phyloP scores from a whole-genome alignment of 2,888 invertebrate species.

The Brenthis hecate region DNA sequence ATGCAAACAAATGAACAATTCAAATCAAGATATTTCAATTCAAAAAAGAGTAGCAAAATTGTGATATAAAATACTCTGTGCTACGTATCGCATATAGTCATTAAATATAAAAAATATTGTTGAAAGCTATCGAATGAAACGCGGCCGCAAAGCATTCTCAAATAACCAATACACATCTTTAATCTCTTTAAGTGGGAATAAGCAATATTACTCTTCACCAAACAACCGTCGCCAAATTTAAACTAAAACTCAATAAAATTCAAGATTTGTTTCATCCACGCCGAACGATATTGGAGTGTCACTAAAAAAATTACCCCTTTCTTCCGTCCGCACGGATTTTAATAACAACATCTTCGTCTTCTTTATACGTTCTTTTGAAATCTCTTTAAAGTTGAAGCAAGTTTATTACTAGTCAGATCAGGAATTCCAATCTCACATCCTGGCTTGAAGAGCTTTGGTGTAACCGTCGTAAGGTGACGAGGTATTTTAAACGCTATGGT shows the following conservation, averaged over 20 bases:
- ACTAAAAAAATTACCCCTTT: constrained; percentile 61
- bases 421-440: constrained; percentile 80
- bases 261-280: constrained; percentile 52
- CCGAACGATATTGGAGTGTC: constrained; percentile 54
- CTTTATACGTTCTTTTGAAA: constrained; percentile 77
- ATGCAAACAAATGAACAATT: constrained; percentile 16
- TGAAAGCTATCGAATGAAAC: constrained; percentile 19
- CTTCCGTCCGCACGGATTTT: constrained; percentile 67
- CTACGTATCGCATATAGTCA: constrained; percentile 22
- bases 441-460: constrained; percentile 73
- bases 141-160: constrained; percentile 20
- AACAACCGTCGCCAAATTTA: constrained; percentile 53
- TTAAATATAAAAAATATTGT: constrained; percentile 31
- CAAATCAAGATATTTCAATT: constrained; percentile 9
- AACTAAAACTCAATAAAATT: constrained; percentile 61
- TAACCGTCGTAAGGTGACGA: constrained; percentile 49
- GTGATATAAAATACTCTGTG: constrained; percentile 21
- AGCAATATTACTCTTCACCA: constrained; percentile 24
- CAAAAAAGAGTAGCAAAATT: constrained; percentile 12
- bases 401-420: constrained; percentile 81
- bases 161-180: constrained; percentile 20
- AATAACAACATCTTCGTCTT: constrained; percentile 70
- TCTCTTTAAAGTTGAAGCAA: constrained; percentile 69
- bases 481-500: constrained; percentile 47
- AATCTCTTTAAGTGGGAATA: constrained; percentile 25